Base-by-base conservation (phyloP, 2,797 vertebrate genomes). In the Pipistrellus nathusii region DNA sequence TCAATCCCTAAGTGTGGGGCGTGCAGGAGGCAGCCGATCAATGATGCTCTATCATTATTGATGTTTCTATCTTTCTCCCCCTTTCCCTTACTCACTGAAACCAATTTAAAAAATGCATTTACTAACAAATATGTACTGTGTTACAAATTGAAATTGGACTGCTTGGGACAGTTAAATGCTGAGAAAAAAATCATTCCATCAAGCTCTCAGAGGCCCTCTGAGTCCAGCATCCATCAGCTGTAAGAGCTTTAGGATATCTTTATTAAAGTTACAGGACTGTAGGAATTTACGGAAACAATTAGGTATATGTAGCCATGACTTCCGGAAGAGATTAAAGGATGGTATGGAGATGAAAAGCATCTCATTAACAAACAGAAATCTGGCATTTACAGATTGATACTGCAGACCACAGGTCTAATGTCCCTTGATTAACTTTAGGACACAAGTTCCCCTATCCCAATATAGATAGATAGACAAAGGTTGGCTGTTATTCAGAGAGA, bases 131-230 rank as follows among this genome's bases (percentile, higher is more conserved):
- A 51, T n/a, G 18, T 77, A 27, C 46, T 73, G 51, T 35, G 27
- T 80, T 72, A 73, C 73, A 80, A 81, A 81, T 44, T 53, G 73
- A 86, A 85, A 68, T 71, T 68, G 21, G 30, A 84, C n/a, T 38
- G 25, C 55, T 69, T 75, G 68, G 46, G 48, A 75, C 25, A 66
- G 32, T 66, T 94, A 66, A 81, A 81, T 80, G 35, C 35, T 64
- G 35, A 48, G 75, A 32, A 69, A 69, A 69, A 59, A 81, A 57
- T 38, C 62, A 86, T 41, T 32, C 59, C 57, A 57, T 46, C 17
- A 13, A 55, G 66, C 3, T 53, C 32, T 73, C 44, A 62, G 66
- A 51, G 32, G 53, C 44, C 72, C 38, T 64, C 46, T 41, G 35
- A 73, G 46, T 53, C 53, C 35, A 53, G 82, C 59, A 87, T 46